Evolutionary conservation across 1,140 invertebrate genomes (phyloP).

Genomic region (Meloidogyne chitwoodi): DNA sequence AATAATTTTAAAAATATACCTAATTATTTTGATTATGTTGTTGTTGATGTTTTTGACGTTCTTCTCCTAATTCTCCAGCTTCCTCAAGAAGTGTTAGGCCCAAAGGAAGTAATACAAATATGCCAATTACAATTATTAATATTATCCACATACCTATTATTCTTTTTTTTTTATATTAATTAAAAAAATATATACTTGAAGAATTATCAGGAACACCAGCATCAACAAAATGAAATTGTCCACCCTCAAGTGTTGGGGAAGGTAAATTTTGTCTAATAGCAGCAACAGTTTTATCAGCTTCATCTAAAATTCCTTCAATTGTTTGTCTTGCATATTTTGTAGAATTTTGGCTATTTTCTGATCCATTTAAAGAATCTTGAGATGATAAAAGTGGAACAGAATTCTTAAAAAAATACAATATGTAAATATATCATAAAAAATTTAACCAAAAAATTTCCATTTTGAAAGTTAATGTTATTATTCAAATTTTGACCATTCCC

Average conservation of each 20-base stretch:
- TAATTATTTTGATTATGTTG: constrained; percentile 9
- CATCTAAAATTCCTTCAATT: constrained; percentile 28
- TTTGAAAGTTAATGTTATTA: background rate
- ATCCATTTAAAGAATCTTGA: background rate
- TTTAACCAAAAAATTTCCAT: background rate
- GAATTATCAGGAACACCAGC: constrained; percentile 34
- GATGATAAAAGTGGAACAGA: background rate
- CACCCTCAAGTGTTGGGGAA: constrained; percentile 31
- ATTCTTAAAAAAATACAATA: background rate
- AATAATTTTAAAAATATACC: background rate
- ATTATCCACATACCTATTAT: constrained; percentile 30
- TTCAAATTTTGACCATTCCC: background rate
- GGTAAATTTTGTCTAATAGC: constrained; percentile 35
- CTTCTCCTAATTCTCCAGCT: constrained; percentile 33
- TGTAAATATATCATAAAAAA: background rate
- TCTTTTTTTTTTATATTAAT: background rate
- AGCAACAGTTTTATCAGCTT: constrained; percentile 33
- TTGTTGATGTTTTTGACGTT: constrained; percentile 10
- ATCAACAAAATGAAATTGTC: constrained; percentile 38
- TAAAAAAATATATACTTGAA: constrained; percentile 3
- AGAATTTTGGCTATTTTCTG: constrained; percentile 3
- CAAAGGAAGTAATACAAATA: constrained; percentile 34
- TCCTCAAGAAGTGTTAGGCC: constrained; percentile 32
- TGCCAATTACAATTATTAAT: constrained; percentile 23
- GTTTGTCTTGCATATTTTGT: background rate